Percentiles rank a stretch among this genome's conserved stretches.
Conservation (phyloP, 2,888 invertebrate genomes). For the Dryadula phaetusa region DNA sequence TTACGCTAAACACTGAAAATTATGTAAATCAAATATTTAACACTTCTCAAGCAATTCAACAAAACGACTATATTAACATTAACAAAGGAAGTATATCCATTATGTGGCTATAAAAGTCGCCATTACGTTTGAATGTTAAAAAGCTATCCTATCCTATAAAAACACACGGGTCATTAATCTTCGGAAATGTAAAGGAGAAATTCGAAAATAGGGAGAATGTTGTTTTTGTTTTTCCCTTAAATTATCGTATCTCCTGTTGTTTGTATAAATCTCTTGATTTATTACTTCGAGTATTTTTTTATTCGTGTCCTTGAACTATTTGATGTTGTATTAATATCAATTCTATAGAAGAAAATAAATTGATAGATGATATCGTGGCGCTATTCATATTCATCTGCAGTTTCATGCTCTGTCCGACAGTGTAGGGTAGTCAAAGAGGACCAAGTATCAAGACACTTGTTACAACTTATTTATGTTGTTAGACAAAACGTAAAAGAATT, state of each 20-base stretch:
- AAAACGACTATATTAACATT: background rate
- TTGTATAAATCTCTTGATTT: constrained; percentile 17
- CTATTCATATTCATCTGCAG: too few relatives aligned
- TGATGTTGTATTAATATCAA: background rate
- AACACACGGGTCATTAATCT: constrained; percentile 27
- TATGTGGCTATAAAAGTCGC: constrained; percentile 12
- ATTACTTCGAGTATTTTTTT: background rate
- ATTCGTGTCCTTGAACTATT: background rate
- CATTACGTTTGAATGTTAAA: constrained; percentile 11
- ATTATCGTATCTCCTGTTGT: constrained; percentile 23
- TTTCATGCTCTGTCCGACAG: too few relatives aligned
- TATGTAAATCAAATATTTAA: too few relatives aligned
- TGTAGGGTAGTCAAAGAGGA: too few relatives aligned
- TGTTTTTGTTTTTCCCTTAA: constrained; percentile 25
- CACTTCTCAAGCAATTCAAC: background rate
- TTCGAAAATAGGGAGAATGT: constrained; percentile 16
- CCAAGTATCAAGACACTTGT: too few relatives aligned
- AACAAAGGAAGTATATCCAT: constrained; percentile 14
- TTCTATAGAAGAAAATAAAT: background rate
- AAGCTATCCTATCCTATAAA: constrained; percentile 23
- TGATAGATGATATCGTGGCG: too few relatives aligned
- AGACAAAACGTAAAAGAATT: too few relatives aligned
- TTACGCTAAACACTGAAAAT: too few relatives aligned
- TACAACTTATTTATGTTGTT: too few relatives aligned
- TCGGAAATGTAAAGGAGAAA: constrained; percentile 19